Evolutionary conservation across 2,797 vertebrate genomes (phyloP).

Genomic region (Cirrhinus mrigala): DNA sequence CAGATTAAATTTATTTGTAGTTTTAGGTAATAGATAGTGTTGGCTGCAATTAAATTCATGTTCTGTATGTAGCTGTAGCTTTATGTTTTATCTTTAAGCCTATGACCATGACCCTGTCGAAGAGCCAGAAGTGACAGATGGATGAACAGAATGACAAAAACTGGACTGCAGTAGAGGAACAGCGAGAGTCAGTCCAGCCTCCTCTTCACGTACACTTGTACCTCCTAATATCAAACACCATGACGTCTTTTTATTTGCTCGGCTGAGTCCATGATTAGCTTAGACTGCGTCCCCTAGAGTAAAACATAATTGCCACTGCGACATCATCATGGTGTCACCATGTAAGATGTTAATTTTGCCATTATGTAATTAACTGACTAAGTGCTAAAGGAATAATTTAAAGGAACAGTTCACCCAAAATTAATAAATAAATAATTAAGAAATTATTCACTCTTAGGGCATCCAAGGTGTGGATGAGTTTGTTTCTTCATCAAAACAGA

Average conservation of each 20-base stretch:
- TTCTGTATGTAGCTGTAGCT: not conserved
- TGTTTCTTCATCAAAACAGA: not conserved
- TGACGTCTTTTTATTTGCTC: constrained; percentile 50
- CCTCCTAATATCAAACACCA: constrained; percentile 50
- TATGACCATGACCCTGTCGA: constrained; percentile 22
- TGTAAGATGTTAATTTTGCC: constrained; percentile 8
- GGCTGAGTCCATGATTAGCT: constrained; percentile 40
- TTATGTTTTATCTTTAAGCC: constrained; percentile 30
- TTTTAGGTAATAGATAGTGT: not conserved
- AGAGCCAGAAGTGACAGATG: constrained; percentile 59
- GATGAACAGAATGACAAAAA: constrained; percentile 56
- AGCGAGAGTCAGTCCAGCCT: constrained; percentile 41
- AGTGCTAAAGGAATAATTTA: not conserved
- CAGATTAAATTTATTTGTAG: not conserved
- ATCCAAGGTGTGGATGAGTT: not conserved
- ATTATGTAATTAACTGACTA: constrained; percentile 45
- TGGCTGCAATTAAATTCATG: constrained; percentile 2
- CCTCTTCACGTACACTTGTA: constrained; percentile 48
- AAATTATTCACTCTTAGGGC: not conserved
- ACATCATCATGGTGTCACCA: constrained; percentile 3
- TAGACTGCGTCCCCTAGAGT: constrained; percentile 23
- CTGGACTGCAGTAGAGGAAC: constrained; percentile 26
- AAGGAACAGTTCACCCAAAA: not conserved
- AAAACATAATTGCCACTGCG: constrained; percentile 23
- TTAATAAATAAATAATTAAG: not conserved